Evolutionary conservation across 2,113 vertebrate genomes (phyloP).

Genomic region (Phylloscopus trochilus): DNA sequence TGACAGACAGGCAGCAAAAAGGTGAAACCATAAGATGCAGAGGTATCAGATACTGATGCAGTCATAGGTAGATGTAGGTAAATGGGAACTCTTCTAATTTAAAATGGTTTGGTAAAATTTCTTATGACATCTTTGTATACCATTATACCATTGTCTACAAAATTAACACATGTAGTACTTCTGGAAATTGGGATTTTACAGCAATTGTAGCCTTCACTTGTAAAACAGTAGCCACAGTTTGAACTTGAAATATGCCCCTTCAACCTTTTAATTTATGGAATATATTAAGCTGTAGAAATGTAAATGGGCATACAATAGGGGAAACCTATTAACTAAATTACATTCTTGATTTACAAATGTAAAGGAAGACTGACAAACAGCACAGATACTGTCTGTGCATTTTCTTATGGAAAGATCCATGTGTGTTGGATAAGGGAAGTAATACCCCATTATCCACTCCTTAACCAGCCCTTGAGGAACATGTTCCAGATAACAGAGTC

Average conservation of each 20-base stretch:
- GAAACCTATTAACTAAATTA: not conserved
- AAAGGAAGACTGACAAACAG: not conserved
- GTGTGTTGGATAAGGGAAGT: not conserved
- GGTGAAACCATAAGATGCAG: not conserved
- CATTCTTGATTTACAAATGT: not conserved
- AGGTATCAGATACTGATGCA: not conserved
- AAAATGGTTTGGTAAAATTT: not conserved
- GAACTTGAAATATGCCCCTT: not conserved
- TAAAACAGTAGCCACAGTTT: not conserved
- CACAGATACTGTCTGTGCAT: not conserved
- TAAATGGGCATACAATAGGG: not conserved
- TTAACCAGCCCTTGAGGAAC: not conserved
- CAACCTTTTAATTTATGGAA: not conserved
- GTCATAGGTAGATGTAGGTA: not conserved
- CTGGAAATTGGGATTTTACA: not conserved
- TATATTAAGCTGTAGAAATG: not conserved
- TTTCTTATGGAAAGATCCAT: not conserved
- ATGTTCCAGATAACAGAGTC: not conserved
- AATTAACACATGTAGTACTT: not conserved
- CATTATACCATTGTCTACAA: not conserved
- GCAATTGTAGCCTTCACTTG: not conserved
- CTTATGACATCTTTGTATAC: not conserved
- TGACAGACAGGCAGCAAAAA: not conserved
- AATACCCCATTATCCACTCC: not conserved
- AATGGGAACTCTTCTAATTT: not conserved